These are phyloP conservation scores for Daboia siamensis DNA, from an alignment of 2,113 vertebrate species.

Conservation along the genomic window DNA sequence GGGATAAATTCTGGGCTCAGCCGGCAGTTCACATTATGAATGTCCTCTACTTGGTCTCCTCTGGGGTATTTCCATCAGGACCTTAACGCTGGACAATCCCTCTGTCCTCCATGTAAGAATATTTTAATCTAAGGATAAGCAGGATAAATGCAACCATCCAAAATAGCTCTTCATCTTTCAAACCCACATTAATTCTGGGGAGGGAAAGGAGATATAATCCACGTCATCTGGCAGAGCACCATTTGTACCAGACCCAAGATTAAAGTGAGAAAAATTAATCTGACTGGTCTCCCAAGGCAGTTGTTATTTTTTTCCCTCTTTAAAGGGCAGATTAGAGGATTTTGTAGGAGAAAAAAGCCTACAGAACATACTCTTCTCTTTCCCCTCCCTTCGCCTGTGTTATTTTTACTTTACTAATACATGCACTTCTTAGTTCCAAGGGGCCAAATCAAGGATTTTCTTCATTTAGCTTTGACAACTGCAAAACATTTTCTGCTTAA, in stretches of 20 bases:
- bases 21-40: neutral
- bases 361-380: neutral
- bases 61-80: slow-evolving; percentile 2
- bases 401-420: slow-evolving; percentile 45
- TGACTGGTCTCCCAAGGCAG: slow-evolving; percentile 12
- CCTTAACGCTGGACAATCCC: neutral
- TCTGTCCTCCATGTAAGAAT: neutral
- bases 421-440: slow-evolving; percentile 31
- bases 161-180: neutral
- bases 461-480: slow-evolving; percentile 36
- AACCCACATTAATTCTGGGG: neutral
- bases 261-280: slow-evolving; percentile 22
- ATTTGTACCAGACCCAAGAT: neutral
- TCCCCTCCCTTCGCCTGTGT: slow-evolving; percentile 8
- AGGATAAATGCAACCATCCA: no score
- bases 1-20: neutral
- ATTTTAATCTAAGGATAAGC: neutral
- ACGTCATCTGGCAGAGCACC: neutral
- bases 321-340: slow-evolving; percentile 21
- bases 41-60: neutral
- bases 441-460: slow-evolving; percentile 43
- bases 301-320: neutral
- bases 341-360: slow-evolving; percentile 26
- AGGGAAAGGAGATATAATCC: neutral
- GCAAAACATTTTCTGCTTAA: slow-evolving; percentile 37